Conservation (phyloP, 2,113 vertebrate species). For the Dunckerocampus dactyliophorus region DNA sequence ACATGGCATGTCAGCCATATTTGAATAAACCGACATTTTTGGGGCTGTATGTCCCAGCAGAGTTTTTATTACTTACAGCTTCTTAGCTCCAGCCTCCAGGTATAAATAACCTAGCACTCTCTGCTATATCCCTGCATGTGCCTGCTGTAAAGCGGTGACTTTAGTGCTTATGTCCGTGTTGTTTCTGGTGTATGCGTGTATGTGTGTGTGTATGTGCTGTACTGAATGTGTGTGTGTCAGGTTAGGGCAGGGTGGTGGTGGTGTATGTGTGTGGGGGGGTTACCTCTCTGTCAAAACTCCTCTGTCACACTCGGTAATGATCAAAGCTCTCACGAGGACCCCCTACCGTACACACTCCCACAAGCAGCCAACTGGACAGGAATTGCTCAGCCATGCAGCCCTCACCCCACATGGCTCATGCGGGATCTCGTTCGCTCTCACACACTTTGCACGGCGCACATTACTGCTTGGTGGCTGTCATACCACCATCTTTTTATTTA, state of each 20-base stretch:
- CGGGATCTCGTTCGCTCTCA: constrained; percentile 35
- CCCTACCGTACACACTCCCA: constrained; percentile 66
- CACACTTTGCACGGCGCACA: constrained; percentile 3
- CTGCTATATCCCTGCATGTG: constrained; percentile 8
- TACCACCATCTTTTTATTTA: constrained; percentile 21
- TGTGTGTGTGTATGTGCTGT: constrained; percentile 17
- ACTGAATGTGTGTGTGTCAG: constrained; percentile 34
- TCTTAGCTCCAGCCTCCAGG: neutral
- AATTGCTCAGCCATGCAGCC: constrained; percentile 71
- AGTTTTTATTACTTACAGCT: too few species aligned
- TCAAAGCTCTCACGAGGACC: constrained; percentile 73
- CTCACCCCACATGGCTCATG: constrained; percentile 51
- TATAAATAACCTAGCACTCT: constrained; percentile 1
- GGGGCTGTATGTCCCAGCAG: too few species aligned
- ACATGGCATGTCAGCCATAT: too few species aligned
- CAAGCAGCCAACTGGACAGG: constrained; percentile 68
- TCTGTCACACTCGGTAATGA: constrained; percentile 75
- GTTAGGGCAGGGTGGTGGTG: constrained; percentile 33
- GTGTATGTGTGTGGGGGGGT: constrained; percentile 33
- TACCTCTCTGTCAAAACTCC: constrained; percentile 72
- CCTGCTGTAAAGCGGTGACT: neutral
- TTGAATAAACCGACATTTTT: too few species aligned
- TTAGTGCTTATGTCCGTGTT: neutral
- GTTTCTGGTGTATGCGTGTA: neutral
- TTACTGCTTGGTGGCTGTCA: constrained; percentile 17